These are phyloP conservation scores for Leptinotarsa rubiginosa DNA, from an alignment of 2,888 invertebrate genomes.

Conservation along the genomic window DNA sequence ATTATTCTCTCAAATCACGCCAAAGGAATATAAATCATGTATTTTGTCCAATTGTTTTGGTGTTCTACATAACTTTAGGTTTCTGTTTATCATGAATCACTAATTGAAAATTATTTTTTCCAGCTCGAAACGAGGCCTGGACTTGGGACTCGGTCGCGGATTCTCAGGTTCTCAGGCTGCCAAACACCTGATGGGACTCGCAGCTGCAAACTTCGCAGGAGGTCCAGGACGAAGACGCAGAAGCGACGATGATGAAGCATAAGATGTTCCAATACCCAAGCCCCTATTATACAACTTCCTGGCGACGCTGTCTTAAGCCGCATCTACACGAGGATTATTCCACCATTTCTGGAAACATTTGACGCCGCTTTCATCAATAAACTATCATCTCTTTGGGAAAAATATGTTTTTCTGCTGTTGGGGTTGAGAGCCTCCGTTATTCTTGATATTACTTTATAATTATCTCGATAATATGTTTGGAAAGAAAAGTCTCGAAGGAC, in stretches of 20 bases:
- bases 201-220: constrained; percentile 89
- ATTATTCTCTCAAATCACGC: too few species aligned
- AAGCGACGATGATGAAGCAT: constrained; percentile 64
- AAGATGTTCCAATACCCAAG: constrained; percentile 1
- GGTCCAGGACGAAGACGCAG: constrained; percentile 91
- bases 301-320: not conserved
- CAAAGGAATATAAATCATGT: too few species aligned
- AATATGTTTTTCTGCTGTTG: too few species aligned
- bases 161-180: constrained; percentile 91
- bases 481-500: too few species aligned
- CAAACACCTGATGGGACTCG: constrained; percentile 90
- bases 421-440: too few species aligned
- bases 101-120: constrained; percentile 47
- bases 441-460: too few species aligned
- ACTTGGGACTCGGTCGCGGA: constrained; percentile 88
- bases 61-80: too few species aligned
- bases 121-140: constrained; percentile 88
- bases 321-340: constrained; percentile 1
- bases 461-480: too few species aligned
- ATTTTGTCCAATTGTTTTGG: too few species aligned
- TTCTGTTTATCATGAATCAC: too few species aligned
- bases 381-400: too few species aligned
- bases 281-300: not conserved
- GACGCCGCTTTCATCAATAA: too few species aligned
- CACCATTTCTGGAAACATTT: not conserved